Percentiles rank a stretch among this genome's conserved stretches.
These are phyloP conservation scores for Anisognathus igniventris DNA, from an alignment of 2,797 vertebrate species.

Conservation along the genomic window DNA sequence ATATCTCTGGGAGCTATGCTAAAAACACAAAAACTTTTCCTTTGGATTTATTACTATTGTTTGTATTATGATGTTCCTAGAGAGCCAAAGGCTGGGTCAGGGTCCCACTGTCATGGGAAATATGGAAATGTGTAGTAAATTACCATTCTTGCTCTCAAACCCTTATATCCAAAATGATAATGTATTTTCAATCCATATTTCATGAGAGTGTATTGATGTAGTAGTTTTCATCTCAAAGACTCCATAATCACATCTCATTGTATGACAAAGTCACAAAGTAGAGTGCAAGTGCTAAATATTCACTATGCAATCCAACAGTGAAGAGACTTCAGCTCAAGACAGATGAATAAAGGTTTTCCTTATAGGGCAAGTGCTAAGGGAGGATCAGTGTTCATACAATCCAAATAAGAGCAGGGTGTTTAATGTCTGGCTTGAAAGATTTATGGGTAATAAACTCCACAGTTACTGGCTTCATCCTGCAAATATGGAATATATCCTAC, in stretches of 20 bases:
- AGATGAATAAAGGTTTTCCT: conserved; percentile 7
- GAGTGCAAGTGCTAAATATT: background rate
- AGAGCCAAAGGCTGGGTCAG: background rate
- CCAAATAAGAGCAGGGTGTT: background rate
- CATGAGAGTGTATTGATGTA: background rate
- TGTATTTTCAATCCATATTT: background rate
- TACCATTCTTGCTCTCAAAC: background rate
- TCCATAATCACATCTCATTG: background rate
- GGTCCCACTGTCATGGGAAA: background rate
- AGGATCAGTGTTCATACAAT: background rate
- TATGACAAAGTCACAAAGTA: background rate
- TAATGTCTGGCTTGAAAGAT: background rate
- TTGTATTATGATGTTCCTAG: background rate
- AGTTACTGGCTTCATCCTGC: background rate
- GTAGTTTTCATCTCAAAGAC: background rate
- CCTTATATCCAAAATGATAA: background rate
- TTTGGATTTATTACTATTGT: background rate
- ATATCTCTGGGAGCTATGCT: background rate
- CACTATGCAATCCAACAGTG: background rate
- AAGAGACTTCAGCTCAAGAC: background rate
- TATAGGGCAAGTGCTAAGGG: background rate
- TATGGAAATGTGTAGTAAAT: background rate
- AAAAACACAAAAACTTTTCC: background rate
- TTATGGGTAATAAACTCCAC: background rate
- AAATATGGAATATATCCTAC: background rate